Base-by-base conservation (phyloP, 2,113 vertebrate species). In the Boulengeromyrus knoepffleri region DNA sequence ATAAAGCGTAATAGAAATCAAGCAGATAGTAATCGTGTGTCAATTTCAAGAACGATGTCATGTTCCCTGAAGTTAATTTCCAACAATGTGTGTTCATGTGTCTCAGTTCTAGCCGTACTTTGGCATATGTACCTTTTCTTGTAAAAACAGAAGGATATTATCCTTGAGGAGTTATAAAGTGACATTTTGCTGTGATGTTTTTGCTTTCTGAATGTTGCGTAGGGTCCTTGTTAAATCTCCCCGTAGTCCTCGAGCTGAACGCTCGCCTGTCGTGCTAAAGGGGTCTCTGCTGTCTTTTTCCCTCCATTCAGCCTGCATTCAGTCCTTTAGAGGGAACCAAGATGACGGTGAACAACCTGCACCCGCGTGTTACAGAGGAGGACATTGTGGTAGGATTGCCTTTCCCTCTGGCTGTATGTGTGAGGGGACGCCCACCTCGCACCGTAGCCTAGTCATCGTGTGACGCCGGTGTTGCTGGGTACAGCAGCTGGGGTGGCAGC, bases 281-380 rank as follows among this genome's bases (percentile, higher is more conserved):
- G 77, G 0, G 3, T 2, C 5, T 17, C 17, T 8, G 39, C 36
- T 80, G 1, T 80, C 13, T 39, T 39, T 46, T 66, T 90, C 89
- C 89, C 52, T 17, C 39, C 91, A 89, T 89, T 1, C 92, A 99
- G 98, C 97, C 97, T 87, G 91, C 93, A 0, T 97, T 97, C 92
- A 99, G 99, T 93, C 98, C 98, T 24, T 92, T 99, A 94, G 98
- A 99, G 94, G 99, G 99, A 86, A 99, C 98, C 47, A 99, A 99
- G 96, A 99, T 99, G 95, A 99, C 98, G 0, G 99, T 99, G 91
- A 99, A 98, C 93, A 99, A 99, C 92, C 95, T 99, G 91, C 99
- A 99, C 91, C 97, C 97, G 36, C 95, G 98, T n/a, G 99, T 99
- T 91, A 99, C 98, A 0, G 99, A 99, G 92, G 99, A 99, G 92